These are phyloP conservation scores for Cloeon dipterum DNA, from an alignment of 2,888 invertebrate genomes.

Conservation along the genomic window DNA sequence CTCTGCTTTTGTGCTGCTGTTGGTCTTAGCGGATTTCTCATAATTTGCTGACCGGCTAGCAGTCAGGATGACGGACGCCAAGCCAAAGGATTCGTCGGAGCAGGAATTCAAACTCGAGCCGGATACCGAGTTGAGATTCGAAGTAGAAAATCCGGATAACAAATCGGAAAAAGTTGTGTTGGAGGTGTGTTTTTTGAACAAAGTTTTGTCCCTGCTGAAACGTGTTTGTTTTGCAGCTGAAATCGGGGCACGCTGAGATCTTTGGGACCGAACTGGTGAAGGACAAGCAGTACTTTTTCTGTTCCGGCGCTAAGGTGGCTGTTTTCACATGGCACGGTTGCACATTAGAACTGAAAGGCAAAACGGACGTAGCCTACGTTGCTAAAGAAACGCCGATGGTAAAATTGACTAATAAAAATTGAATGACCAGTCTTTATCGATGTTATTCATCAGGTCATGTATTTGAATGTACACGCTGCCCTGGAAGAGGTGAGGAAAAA, in stretches of 20 bases:
- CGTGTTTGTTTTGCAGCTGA: slow-evolving; percentile 32
- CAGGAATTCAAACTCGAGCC: slow-evolving; percentile 65
- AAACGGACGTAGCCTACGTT: slow-evolving; percentile 80
- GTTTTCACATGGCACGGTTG: slow-evolving; percentile 95
- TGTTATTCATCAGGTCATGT: slow-evolving; percentile 36
- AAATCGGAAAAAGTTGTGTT: slow-evolving; percentile 61
- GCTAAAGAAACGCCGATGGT: slow-evolving; percentile 95
- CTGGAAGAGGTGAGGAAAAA: slow-evolving; percentile 69
- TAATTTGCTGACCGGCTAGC: no score
- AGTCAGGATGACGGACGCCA: slow-evolving; percentile 6
- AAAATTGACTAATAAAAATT: no score
- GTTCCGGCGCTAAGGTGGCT: slow-evolving; percentile 77
- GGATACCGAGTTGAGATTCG: slow-evolving; percentile 82
- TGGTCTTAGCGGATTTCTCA: no score
- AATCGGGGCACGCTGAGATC: slow-evolving; percentile 79
- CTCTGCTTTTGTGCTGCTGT: no score
- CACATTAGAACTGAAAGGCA: slow-evolving; percentile 59
- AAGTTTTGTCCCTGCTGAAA: background rate
- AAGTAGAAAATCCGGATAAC: slow-evolving; percentile 59
- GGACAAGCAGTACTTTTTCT: slow-evolving; percentile 76
- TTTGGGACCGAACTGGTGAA: slow-evolving; percentile 92
- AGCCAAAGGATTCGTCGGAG: slow-evolving; percentile 4
- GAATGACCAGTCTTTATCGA: background rate
- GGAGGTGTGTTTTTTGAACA: slow-evolving; percentile 27
- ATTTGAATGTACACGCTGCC: slow-evolving; percentile 87